Conservation (phyloP, 2,888 invertebrate genomes). For the Morinoia aosen region DNA sequence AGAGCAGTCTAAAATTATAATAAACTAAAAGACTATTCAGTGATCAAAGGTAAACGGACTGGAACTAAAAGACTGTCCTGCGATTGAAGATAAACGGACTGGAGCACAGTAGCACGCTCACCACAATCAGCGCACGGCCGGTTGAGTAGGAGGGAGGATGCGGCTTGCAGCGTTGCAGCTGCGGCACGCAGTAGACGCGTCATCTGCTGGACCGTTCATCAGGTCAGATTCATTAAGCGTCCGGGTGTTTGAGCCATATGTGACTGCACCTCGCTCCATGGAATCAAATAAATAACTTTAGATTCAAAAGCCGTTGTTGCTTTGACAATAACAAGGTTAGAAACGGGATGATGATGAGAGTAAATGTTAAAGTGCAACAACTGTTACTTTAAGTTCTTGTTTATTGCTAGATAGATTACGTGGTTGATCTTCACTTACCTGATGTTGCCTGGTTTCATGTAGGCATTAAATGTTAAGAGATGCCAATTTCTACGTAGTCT, state of each 20-base stretch:
- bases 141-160: background rate
- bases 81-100: background rate
- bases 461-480: no score
- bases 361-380: background rate
- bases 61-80: no score
- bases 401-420: no score
- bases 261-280: background rate
- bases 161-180: background rate
- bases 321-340: no score
- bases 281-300: background rate
- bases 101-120: background rate
- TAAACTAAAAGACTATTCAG: no score
- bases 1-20: background rate
- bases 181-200: background rate
- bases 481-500: no score
- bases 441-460: no score
- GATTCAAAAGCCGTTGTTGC: background rate
- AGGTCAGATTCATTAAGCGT: background rate
- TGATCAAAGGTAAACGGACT: no score
- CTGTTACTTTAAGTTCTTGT: background rate
- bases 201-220: conserved; percentile 41
- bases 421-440: no score
- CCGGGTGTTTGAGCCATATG: background rate
- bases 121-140: background rate
- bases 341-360: background rate